A percentile compares a stretch with the other conserved stretches of the same genome.
Evolutionary conservation across 2,888 invertebrate genomes (phyloP).

Genomic region (Apomyelois bistriatella): DNA sequence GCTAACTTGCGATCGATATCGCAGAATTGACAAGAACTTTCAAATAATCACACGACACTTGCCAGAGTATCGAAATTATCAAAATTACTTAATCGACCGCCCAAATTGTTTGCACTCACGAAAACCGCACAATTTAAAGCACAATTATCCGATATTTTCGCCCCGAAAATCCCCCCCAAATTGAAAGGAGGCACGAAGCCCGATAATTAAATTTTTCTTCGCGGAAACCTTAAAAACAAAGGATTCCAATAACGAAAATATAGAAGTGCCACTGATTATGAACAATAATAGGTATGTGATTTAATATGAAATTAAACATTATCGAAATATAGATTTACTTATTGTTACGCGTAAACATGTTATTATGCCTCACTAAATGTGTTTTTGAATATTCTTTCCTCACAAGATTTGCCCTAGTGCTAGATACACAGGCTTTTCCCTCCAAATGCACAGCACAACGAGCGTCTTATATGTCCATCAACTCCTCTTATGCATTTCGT

Average conservation of each 20-base stretch:
- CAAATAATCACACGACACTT: conserved; percentile 9
- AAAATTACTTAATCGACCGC: conserved; percentile 36
- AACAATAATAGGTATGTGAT: too few relatives aligned
- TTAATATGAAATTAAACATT: too few relatives aligned
- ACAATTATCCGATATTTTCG: conserved; percentile 10
- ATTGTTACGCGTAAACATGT: too few relatives aligned
- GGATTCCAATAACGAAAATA: neutral
- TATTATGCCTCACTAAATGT: too few relatives aligned
- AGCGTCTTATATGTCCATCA: too few relatives aligned
- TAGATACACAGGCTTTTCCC: too few relatives aligned
- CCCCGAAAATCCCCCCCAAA: conserved; percentile 5
- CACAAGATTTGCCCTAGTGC: too few relatives aligned
- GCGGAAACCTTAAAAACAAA: conserved; percentile 5
- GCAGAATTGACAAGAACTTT: neutral
- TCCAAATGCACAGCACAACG: too few relatives aligned
- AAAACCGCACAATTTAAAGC: conserved; percentile 16
- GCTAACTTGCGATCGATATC: neutral
- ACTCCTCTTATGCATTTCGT: too few relatives aligned
- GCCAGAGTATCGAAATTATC: conserved; percentile 8
- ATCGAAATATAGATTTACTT: too few relatives aligned
- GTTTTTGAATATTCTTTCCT: too few relatives aligned
- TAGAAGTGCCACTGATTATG: neutral
- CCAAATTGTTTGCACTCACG: conserved; percentile 36
- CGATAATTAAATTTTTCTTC: conserved; percentile 11
- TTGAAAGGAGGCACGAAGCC: conserved; percentile 6